A percentile compares a stretch with the other conserved stretches of the same genome.
These are phyloP conservation scores for Hystrix brachyura DNA, from an alignment of 2,113 vertebrate genomes.

Conservation along the genomic window DNA sequence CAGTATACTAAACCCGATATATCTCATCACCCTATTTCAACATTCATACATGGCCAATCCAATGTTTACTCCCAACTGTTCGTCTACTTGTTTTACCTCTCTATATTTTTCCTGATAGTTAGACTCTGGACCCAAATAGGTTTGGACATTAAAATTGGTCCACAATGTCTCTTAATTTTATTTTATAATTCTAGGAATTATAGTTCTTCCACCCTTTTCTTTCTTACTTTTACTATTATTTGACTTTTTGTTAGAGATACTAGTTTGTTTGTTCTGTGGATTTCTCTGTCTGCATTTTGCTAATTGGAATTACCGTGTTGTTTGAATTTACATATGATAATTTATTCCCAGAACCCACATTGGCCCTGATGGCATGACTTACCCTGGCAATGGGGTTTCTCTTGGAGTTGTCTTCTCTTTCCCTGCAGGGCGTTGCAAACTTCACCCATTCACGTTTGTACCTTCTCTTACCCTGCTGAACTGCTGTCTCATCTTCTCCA, in stretches of 20 bases:
- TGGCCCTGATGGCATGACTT: slow-evolving; percentile 71
- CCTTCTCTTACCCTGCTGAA: slow-evolving; percentile 85
- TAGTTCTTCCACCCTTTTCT: neutral
- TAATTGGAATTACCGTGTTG: neutral
- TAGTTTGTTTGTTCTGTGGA: slow-evolving; percentile 34
- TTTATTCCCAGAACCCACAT: slow-evolving; percentile 5
- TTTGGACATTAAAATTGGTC: slow-evolving; percentile 30
- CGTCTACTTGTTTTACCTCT: neutral
- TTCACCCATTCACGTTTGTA: slow-evolving; percentile 92
- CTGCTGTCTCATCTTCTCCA: slow-evolving; percentile 76
- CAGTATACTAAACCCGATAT: neutral
- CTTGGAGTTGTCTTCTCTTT: slow-evolving; percentile 90
- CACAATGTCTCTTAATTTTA: slow-evolving; percentile 38
- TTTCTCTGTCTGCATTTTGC: neutral
- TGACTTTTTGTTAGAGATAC: neutral
- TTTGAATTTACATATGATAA: neutral
- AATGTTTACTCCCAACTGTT: neutral
- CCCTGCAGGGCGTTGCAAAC: slow-evolving; percentile 88
- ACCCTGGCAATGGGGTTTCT: slow-evolving; percentile 91
- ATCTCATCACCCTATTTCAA: neutral
- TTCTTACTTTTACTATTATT: neutral
- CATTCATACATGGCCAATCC: neutral
- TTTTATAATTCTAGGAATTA: neutral
- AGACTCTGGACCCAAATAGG: neutral
- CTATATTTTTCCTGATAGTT: neutral